A percentile compares a stretch with the other conserved stretches of the same genome.
These are phyloP conservation scores for Zoanthus sansibaricus DNA, from an alignment of 92 coral and sea anemone species.

Conservation along the genomic window DNA sequence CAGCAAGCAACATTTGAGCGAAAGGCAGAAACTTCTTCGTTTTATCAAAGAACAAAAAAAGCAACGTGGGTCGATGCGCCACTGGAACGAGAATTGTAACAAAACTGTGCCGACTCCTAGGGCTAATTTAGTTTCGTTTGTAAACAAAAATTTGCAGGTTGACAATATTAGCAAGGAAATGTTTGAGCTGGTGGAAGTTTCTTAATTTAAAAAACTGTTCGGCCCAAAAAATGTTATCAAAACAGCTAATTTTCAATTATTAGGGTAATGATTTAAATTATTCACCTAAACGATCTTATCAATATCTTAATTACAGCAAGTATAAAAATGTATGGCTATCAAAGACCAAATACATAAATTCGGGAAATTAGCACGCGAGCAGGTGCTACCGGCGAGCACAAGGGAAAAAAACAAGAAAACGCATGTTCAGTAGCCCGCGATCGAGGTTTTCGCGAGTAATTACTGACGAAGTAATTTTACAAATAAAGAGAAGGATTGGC, in stretches of 20 bases:
- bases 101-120: background rate
- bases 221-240: background rate
- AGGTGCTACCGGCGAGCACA: too few species aligned
- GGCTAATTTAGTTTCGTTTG: background rate
- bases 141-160: background rate
- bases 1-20: conserved; percentile 5
- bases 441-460: too few species aligned
- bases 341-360: too few species aligned
- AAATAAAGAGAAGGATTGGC: too few species aligned
- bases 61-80: background rate
- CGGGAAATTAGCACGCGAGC: too few species aligned
- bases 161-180: background rate
- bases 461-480: too few species aligned
- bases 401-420: too few species aligned
- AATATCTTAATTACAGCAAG: background rate
- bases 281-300: too few species aligned
- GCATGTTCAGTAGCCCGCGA: too few species aligned
- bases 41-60: background rate
- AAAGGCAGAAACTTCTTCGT: conserved; percentile 12
- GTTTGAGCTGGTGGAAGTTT: background rate
- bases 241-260: background rate
- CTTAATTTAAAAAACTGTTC: background rate
- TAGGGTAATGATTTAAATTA: background rate
- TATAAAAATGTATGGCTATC: too few species aligned
- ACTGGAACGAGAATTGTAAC: background rate